A percentile compares a stretch with the other conserved stretches of the same genome.
Conservation (phyloP, 2,797 vertebrate species). For the Simalia tracyae region DNA sequence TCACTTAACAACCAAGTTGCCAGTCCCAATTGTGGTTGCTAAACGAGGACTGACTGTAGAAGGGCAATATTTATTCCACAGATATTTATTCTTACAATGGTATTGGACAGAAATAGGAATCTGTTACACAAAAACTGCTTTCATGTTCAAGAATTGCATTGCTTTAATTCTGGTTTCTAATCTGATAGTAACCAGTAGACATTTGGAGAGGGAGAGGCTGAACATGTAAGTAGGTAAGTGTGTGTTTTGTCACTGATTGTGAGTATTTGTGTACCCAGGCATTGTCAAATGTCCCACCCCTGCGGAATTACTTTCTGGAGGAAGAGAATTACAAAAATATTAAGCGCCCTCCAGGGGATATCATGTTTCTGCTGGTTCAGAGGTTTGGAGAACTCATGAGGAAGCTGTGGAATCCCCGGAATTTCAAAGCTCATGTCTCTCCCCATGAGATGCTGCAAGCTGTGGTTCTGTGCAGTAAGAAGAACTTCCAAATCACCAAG, state of each 20-base stretch:
- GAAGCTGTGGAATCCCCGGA: slow-evolving; percentile 96
- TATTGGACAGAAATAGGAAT: background rate
- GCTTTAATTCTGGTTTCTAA: background rate
- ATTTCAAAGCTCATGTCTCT: slow-evolving; percentile 97
- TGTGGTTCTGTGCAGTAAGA: slow-evolving; percentile 97
- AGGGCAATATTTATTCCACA: background rate
- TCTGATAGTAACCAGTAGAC: too few relatives aligned
- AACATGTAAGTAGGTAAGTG: too few relatives aligned
- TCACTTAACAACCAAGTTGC: background rate
- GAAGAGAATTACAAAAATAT: slow-evolving; percentile 92
- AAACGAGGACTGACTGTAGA: too few relatives aligned
- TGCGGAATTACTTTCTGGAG: slow-evolving; percentile 95
- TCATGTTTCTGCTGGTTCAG: slow-evolving; percentile 97
- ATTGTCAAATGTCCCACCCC: slow-evolving; percentile 91
- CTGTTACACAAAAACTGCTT: background rate
- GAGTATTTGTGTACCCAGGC: slow-evolving; percentile 72
- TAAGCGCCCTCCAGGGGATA: slow-evolving; percentile 91
- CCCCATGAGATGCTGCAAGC: slow-evolving; percentile 99
- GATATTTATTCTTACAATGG: too few relatives aligned
- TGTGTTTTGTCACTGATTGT: background rate
- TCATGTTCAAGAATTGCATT: background rate
- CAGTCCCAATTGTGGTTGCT: too few relatives aligned
- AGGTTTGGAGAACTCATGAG: slow-evolving; percentile 97
- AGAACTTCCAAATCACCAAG: slow-evolving; percentile 97
- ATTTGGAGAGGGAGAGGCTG: too few relatives aligned